A percentile compares a stretch with the other conserved stretches of the same genome.
Conservation (phyloP, 2,797 vertebrate species). For the Morelia viridis region DNA sequence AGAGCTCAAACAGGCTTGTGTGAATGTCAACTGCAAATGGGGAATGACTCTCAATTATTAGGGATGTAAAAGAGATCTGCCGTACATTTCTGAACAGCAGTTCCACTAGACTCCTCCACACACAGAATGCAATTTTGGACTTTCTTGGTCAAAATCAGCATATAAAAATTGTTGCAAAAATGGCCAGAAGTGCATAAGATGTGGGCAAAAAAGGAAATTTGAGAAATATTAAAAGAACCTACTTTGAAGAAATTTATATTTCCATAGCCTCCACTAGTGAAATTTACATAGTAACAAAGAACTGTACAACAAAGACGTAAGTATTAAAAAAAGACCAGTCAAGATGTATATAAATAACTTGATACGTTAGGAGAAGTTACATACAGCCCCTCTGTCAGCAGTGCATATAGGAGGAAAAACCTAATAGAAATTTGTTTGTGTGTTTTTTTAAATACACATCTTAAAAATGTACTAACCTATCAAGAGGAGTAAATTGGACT, state of each 20-base stretch:
- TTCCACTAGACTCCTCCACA: neutral
- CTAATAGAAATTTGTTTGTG: neutral
- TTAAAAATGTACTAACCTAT: neutral
- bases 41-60: slow-evolving; percentile 14
- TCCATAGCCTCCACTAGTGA: no score
- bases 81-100: neutral
- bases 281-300: neutral
- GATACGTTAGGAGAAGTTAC: neutral
- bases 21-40: neutral
- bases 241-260: no score
- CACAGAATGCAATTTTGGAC: neutral
- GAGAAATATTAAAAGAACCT: no score
- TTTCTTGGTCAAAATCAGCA: no score
- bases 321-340: neutral
- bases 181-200: no score
- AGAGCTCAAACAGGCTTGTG: neutral
- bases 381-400: neutral
- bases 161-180: no score
- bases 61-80: neutral
- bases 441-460: neutral
- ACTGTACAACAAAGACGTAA: neutral
- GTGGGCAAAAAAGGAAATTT: no score
- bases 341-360: neutral
- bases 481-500: neutral
- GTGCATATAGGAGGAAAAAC: neutral